phyloP scores from a whole-genome alignment of 2,113 vertebrate genomes.

The Stomatorhinus ivindoensis region DNA sequence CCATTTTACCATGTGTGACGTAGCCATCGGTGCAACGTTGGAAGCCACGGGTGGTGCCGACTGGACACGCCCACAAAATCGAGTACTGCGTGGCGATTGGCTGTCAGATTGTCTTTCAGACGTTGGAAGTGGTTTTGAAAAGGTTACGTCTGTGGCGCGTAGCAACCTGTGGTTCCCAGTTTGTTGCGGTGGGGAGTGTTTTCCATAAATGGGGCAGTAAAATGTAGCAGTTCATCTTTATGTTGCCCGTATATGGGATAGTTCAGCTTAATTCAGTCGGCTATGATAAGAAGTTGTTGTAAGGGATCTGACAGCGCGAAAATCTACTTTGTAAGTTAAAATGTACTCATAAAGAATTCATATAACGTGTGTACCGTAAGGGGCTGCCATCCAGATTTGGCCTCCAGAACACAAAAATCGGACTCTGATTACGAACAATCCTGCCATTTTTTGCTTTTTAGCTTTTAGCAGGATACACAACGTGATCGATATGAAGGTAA shows the following conservation, averaged over 20 bases:
- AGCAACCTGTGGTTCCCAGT: neutral
- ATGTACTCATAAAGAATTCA: neutral
- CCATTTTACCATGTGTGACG: slow-evolving; percentile 54
- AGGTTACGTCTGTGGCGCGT: neutral
- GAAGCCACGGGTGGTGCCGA: slow-evolving; percentile 14
- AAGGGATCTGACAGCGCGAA: neutral
- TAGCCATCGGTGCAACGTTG: slow-evolving; percentile 25
- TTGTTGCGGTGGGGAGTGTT: neutral
- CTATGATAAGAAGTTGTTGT: neutral
- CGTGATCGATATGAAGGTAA: neutral
- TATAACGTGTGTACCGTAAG: neutral
- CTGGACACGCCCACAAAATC: neutral
- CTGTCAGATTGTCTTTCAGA: neutral
- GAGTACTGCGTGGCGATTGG: slow-evolving; percentile 3
- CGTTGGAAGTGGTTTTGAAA: slow-evolving; percentile 1
- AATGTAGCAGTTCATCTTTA: neutral
- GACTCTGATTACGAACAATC: neutral
- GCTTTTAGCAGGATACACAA: neutral
- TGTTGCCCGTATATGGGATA: neutral
- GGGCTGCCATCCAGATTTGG: neutral
- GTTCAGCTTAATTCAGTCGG: neutral
- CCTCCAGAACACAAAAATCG: neutral
- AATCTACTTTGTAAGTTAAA: neutral
- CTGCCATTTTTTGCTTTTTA: neutral
- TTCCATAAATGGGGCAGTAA: neutral